Percentiles rank a stretch among this genome's conserved stretches.
Evolutionary conservation across 2,888 invertebrate genomes (phyloP).

Genomic region (Phyllotreta striolata): DNA sequence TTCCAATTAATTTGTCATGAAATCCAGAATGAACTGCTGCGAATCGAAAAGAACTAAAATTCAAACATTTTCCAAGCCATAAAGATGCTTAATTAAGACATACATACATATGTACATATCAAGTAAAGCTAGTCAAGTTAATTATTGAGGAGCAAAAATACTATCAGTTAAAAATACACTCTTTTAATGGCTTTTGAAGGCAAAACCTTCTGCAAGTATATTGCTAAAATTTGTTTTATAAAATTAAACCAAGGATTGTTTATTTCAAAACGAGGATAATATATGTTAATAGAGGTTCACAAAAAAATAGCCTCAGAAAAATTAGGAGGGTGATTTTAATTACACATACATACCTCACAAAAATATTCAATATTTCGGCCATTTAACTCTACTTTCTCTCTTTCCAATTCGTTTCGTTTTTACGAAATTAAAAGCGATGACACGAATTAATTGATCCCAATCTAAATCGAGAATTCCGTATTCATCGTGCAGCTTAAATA

Average conservation of each 20-base stretch:
- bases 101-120: too few relatives aligned
- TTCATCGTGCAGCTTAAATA: conserved; percentile 1
- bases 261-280: neutral
- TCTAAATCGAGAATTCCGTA: conserved; percentile 8
- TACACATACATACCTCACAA: too few relatives aligned
- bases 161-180: neutral
- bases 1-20: neutral
- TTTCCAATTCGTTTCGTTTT: too few relatives aligned
- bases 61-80: too few relatives aligned
- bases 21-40: conserved; percentile 8
- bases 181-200: conserved; percentile 6
- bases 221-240: conserved; percentile 1
- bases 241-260: conserved; percentile 1
- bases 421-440: neutral
- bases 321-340: neutral
- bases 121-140: too few relatives aligned
- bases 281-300: neutral
- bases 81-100: too few relatives aligned
- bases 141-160: too few relatives aligned
- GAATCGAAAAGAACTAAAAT: neutral
- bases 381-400: neutral
- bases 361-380: neutral
- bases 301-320: neutral
- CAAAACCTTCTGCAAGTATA: conserved; percentile 3
- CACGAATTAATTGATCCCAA: conserved; percentile 20